Percentiles rank a stretch among this genome's conserved stretches.
Evolutionary conservation across 2,888 invertebrate species (phyloP).

Genomic region (Ichneumon xanthorius): DNA sequence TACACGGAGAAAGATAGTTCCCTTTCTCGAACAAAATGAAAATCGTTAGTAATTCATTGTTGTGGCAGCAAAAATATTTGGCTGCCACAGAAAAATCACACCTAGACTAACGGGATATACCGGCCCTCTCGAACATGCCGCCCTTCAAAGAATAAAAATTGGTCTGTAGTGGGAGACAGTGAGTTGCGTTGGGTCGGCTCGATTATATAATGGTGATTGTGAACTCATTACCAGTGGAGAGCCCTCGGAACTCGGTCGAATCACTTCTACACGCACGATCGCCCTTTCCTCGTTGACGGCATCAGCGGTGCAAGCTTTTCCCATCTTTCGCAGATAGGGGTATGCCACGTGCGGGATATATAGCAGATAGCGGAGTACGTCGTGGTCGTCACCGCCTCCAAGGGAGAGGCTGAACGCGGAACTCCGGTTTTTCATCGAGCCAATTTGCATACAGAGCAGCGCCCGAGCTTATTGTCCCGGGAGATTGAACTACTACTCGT

Average conservation of each 20-base stretch:
- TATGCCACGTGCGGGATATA: not conserved
- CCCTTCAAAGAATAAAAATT: too few relatives aligned
- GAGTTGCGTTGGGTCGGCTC: not conserved
- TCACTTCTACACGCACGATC: constrained; percentile 6
- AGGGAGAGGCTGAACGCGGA: constrained; percentile 57
- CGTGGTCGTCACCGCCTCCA: constrained; percentile 28
- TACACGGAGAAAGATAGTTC: too few relatives aligned
- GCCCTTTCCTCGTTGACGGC: not conserved
- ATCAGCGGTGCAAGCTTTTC: not conserved
- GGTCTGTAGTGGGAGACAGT: not conserved
- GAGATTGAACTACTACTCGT: constrained; percentile 75
- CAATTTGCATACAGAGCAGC: constrained; percentile 77
- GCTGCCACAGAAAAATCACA: too few relatives aligned
- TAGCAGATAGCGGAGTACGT: not conserved
- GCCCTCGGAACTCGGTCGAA: not conserved
- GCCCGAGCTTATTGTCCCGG: constrained; percentile 72
- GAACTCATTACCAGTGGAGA: not conserved
- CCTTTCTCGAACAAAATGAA: too few relatives aligned
- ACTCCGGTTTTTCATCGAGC: constrained; percentile 75
- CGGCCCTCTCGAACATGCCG: too few relatives aligned
- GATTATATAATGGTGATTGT: not conserved
- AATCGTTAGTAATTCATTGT: too few relatives aligned
- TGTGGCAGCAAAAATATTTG: too few relatives aligned
- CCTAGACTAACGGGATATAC: too few relatives aligned
- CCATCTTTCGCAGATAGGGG: not conserved